Base-by-base conservation (phyloP, 2,797 vertebrate species). In the Helicolenus hilgendorfi region DNA sequence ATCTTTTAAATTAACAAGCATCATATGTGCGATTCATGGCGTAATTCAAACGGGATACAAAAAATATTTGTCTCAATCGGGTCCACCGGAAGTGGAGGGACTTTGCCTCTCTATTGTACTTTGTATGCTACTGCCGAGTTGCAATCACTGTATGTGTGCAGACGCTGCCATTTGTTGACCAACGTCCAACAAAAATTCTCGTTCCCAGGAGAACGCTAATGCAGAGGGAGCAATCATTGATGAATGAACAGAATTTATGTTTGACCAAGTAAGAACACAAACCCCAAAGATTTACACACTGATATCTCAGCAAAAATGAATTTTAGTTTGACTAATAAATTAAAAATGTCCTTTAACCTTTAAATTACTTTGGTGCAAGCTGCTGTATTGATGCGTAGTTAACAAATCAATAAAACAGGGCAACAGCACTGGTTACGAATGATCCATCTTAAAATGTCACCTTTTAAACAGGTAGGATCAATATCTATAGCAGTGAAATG, bases 381-480 rank as follows among this genome's bases (percentile, higher is more conserved):
- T 60, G 11, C 24, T 62, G 4, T 4, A 38, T 38, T 18, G 20
- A 53, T 62, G 33, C 10, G 4, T 24, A 24, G 13, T 78, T 65
- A 58, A 45, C 68, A 72, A 53, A 79, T 74, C 71, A 64, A 74
- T 56, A 27, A 2, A 55, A 14, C 11, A 10, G 53, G 13, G 29
- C n/a, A 22, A 29, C 53, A 49, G 33, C 18, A 3, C 67, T n/a
- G 26, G 29, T 74, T 74, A 72, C 41, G 63, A 31, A 70, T 59
- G 64, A 91, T 80, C 71, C 53, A 71, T 88, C 75, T 72, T 35
- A 24, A 75, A 49, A 63, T 59, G 49, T 60, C 64, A 38, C 35
- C 24, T 70, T 67, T 38, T 65, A 67, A 85, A 62, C 14, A 49
- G 73, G 29, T 53, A 58, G 11, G 79, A 89, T 91, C 90, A 85